phyloP scores from a whole-genome alignment of 2,888 invertebrate genomes.

The Ernsta delagoae region DNA sequence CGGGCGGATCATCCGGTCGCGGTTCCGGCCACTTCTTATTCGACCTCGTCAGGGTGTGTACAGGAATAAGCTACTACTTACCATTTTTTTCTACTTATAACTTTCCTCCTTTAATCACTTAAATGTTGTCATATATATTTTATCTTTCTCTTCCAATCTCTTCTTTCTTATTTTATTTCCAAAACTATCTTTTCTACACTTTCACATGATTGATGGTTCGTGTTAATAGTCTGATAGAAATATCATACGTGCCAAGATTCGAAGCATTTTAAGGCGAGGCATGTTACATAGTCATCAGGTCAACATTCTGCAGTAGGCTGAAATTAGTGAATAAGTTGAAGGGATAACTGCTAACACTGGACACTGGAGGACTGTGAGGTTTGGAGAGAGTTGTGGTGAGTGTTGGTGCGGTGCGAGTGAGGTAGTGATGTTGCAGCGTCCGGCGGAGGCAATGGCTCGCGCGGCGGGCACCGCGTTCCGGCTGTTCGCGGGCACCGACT shows the following conservation, averaged over 20 bases:
- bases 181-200: not conserved
- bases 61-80: too few species aligned
- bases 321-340: not conserved
- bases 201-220: not conserved
- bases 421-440: slow-evolving; percentile 84
- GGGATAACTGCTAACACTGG: not conserved
- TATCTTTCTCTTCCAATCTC: not conserved
- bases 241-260: too few species aligned
- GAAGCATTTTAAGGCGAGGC: not conserved
- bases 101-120: not conserved
- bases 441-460: slow-evolving; percentile 92
- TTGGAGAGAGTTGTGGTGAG: slow-evolving; percentile 2
- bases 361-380: not conserved
- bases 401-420: slow-evolving; percentile 13
- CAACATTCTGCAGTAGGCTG: not conserved
- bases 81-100: not conserved
- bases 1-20: too few species aligned
- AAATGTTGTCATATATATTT: not conserved
- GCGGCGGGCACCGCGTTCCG: slow-evolving; percentile 92
- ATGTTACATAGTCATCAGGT: not conserved
- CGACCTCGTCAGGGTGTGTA: too few species aligned
- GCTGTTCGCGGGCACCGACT: slow-evolving; percentile 90
- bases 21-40: too few species aligned
- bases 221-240: too few species aligned
- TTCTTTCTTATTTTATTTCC: not conserved